A percentile compares a stretch with the other conserved stretches of the same genome.
phyloP scores from a whole-genome alignment of 2,888 invertebrate genomes.

The Drosophila robusta region DNA sequence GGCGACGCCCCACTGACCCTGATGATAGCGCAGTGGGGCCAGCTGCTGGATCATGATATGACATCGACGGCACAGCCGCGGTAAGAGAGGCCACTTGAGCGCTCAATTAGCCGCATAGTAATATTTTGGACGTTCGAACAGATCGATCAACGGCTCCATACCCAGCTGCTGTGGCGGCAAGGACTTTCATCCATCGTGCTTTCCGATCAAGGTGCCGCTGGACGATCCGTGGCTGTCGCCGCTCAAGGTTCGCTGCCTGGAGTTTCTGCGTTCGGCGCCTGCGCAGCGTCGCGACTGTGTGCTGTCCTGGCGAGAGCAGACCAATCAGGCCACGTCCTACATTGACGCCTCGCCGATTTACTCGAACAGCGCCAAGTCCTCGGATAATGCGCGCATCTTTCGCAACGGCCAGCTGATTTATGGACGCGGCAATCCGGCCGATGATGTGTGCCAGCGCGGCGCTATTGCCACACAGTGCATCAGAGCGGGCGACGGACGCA shows the following conservation, averaged over 20 bases:
- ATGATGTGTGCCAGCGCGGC: conserved; percentile 90
- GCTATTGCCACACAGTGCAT: conserved; percentile 91
- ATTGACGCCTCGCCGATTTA: conserved; percentile 94
- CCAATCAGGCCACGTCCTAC: conserved; percentile 93
- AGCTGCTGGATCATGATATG: conserved; percentile 95
- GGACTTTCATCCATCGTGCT: conserved; percentile 92
- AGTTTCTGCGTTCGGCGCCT: conserved; percentile 93
- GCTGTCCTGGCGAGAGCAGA: conserved; percentile 93
- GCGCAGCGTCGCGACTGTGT: conserved; percentile 92
- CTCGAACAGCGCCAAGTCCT: conserved; percentile 90
- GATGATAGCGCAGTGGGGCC: conserved; percentile 96
- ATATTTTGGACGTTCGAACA: conserved; percentile 22
- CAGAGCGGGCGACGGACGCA: conserved; percentile 91
- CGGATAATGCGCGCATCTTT: conserved; percentile 91
- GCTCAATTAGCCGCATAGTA: too few relatives aligned
- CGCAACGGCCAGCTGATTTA: conserved; percentile 89
- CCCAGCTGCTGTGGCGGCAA: conserved; percentile 89
- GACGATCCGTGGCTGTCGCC: conserved; percentile 91
- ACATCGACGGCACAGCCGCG: conserved; percentile 91
- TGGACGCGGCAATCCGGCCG: conserved; percentile 88
- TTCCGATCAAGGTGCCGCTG: conserved; percentile 91
- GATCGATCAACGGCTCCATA: conserved; percentile 90
- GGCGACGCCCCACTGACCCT: conserved; percentile 90
- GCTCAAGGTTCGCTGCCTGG: conserved; percentile 91
- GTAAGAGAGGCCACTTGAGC: conserved; percentile 50